Evolutionary conservation across 2,113 vertebrate species (phyloP).

Genomic region (Nerophis ophidion): DNA sequence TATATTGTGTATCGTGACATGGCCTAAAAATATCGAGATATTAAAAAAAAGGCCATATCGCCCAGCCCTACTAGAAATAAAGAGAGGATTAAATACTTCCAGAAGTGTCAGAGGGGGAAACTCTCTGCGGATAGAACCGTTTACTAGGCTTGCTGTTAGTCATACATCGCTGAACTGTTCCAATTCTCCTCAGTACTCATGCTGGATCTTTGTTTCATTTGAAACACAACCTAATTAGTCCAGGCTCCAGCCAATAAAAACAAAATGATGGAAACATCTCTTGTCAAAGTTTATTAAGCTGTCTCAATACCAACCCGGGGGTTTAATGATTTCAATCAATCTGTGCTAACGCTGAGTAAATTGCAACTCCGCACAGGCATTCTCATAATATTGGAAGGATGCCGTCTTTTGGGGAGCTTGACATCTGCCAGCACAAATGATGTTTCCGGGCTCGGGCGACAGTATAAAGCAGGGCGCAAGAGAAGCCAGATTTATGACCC

Average conservation of each 20-base stretch:
- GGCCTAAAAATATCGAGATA: too few relatives aligned
- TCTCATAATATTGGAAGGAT: constrained; percentile 30
- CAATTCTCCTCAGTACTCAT: constrained; percentile 18
- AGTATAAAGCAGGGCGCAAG: constrained; percentile 40
- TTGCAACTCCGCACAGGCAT: constrained; percentile 22
- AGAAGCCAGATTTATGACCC: constrained; percentile 43
- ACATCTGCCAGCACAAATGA: constrained; percentile 46
- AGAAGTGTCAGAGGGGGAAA: constrained; percentile 2
- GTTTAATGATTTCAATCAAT: constrained; percentile 46
- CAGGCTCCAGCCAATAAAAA: constrained; percentile 28
- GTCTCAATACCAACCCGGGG: constrained; percentile 19
- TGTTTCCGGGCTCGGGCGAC: constrained; percentile 34
- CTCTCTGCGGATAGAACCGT: constrained; percentile 22
- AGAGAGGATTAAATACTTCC: constrained; percentile 6
- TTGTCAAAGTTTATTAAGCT: constrained; percentile 34
- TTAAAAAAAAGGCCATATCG: too few relatives aligned
- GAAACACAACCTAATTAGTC: constrained; percentile 38
- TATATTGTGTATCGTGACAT: too few relatives aligned
- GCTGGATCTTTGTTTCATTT: constrained; percentile 36
- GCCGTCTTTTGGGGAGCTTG: constrained; percentile 54
- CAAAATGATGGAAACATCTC: constrained; percentile 22
- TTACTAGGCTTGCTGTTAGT: constrained; percentile 21
- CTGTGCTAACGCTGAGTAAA: constrained; percentile 40
- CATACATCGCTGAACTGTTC: constrained; percentile 23
- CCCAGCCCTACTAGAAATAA: too few relatives aligned